phyloP scores from a whole-genome alignment of 2,113 vertebrate species.

The Tautogolabrus adspersus region DNA sequence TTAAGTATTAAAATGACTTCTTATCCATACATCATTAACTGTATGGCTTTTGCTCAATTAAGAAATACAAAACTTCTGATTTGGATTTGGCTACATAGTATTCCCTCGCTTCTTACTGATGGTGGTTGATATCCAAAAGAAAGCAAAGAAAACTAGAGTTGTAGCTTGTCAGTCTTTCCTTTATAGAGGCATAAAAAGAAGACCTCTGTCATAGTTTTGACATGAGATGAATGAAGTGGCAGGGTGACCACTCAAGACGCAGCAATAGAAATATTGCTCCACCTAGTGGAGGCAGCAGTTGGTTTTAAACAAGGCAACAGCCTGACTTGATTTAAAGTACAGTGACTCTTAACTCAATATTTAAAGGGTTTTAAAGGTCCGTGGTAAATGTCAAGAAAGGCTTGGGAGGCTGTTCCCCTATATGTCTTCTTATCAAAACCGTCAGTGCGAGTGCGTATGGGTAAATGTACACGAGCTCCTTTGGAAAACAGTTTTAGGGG shows the following conservation, averaged over 20 bases:
- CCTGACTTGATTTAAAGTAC: background rate
- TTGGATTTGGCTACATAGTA: too few species aligned
- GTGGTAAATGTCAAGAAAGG: constrained; percentile 1
- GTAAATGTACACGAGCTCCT: background rate
- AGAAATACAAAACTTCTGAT: too few species aligned
- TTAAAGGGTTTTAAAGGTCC: constrained; percentile 6
- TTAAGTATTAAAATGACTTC: too few species aligned
- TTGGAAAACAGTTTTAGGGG: constrained; percentile 2
- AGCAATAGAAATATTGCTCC: constrained; percentile 74
- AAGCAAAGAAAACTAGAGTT: background rate
- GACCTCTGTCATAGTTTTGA: background rate
- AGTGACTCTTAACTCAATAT: background rate
- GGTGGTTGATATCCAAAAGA: too few species aligned
- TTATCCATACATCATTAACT: too few species aligned
- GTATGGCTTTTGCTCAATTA: too few species aligned
- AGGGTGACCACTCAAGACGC: constrained; percentile 35
- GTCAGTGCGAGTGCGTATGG: background rate
- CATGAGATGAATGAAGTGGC: constrained; percentile 9
- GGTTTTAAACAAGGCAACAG: constrained; percentile 3
- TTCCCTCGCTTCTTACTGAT: too few species aligned
- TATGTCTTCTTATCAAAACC: background rate
- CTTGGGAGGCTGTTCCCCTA: background rate
- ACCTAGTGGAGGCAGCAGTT: constrained; percentile 74
- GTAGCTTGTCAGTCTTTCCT: background rate
- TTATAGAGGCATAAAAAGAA: background rate